A percentile compares a stretch with the other conserved stretches of the same genome.
Conservation (phyloP, 2,888 invertebrate genomes). For the Noctua fimbriata region DNA sequence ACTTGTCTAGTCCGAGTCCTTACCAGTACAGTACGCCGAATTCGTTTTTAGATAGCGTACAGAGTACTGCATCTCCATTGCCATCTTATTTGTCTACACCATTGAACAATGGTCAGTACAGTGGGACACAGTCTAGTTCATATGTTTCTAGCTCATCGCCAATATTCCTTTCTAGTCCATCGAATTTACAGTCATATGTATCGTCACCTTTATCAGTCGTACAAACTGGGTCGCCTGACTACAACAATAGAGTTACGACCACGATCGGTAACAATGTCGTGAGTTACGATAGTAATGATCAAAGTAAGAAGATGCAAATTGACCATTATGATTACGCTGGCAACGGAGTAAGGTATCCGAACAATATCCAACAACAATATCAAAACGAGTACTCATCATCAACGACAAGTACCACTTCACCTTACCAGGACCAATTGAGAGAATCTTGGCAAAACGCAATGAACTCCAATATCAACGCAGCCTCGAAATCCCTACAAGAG, state of each 20-base stretch:
- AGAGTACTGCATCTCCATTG: slow-evolving; percentile 83
- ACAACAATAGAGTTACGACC: slow-evolving; percentile 78
- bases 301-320: slow-evolving; percentile 82
- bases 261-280: slow-evolving; percentile 77
- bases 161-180: slow-evolving; percentile 83
- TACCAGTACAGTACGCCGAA: slow-evolving; percentile 81
- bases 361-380: slow-evolving; percentile 79
- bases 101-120: slow-evolving; percentile 80
- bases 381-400: slow-evolving; percentile 82
- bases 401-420: slow-evolving; percentile 78
- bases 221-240: slow-evolving; percentile 82
- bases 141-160: slow-evolving; percentile 86
- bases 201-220: slow-evolving; percentile 84
- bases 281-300: slow-evolving; percentile 77
- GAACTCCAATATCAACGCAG: slow-evolving; percentile 73
- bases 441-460: slow-evolving; percentile 81
- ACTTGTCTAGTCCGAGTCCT: slow-evolving; percentile 75
- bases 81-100: slow-evolving; percentile 82
- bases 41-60: slow-evolving; percentile 77
- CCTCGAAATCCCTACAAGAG: slow-evolving; percentile 82
- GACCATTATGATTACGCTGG: slow-evolving; percentile 87
- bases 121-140: slow-evolving; percentile 80
- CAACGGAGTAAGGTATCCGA: slow-evolving; percentile 83
- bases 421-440: slow-evolving; percentile 77
- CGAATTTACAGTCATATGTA: slow-evolving; percentile 82